Base-by-base conservation (phyloP, 2,888 invertebrate species). In the Chrysolina haemoptera region DNA sequence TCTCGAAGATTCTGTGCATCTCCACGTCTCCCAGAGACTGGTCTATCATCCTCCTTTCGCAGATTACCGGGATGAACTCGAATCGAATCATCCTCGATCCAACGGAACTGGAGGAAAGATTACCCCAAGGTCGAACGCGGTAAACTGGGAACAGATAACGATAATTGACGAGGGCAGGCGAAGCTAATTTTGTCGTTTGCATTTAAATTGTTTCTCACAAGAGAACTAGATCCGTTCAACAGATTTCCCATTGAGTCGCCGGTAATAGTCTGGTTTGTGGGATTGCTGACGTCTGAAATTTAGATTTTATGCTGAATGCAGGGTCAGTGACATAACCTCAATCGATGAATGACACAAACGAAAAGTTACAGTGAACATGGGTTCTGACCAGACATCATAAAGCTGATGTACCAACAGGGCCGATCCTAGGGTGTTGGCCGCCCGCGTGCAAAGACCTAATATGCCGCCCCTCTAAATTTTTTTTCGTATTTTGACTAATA, bases 141-240 rank as follows among this genome's bases (percentile, higher is more conserved):
- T 41, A 68, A 43, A 53, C 46, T 68, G 35, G 50, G 59, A 43
- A 59, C n/a, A 41, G 40, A 68, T 53, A 41, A 40, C 20, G 43
- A 55, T 22, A 68, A 68, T 40, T 68, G 59, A 68, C 41, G 55
- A 59, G 68, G 59, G 55, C 55, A 55, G 18, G 18, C 12, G 43
- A 59, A 14, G 55, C 40, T 68, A 68, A 68, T 59, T 68, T 59
- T 18, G 59, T 59, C 68, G 40, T 68, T 68, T 68, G 68, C 55
- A 68, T 68, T 68, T 59, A 68, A 59, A 68, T 68, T 59, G 68
- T 68, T 68, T 41, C 59, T 68, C 55, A 12, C 22, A 41, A 22
- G 40, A 59, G 43, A 20, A 40, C 12, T 55, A 41, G 40, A 41
- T 68, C 41, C 18, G 12, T n/a, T 59, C 48, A 65, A 22, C 27